Evolutionary conservation across 2,888 invertebrate species (phyloP).

Genomic region (Scaptodrosophila latifasciaeformis): DNA sequence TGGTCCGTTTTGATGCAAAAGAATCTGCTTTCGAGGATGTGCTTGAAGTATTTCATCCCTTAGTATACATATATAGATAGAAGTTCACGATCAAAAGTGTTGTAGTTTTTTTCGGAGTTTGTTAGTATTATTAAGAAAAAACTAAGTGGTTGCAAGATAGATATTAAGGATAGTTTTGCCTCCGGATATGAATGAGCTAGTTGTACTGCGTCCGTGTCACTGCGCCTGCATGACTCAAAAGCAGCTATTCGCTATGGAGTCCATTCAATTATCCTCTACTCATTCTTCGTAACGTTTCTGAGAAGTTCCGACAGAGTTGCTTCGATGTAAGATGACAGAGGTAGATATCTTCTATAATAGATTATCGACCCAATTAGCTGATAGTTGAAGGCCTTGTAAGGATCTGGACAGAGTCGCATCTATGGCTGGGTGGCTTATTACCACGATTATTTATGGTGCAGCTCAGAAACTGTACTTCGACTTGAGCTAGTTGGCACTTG

Average conservation of each 20-base stretch:
- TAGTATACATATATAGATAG: conserved; percentile 10
- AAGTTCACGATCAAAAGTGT: conserved; percentile 7
- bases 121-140: background rate
- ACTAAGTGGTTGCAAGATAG: background rate
- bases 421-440: background rate
- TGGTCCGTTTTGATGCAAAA: too few relatives aligned
- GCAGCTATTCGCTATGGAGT: background rate
- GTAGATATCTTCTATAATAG: background rate
- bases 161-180: too few relatives aligned
- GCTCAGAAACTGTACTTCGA: too few relatives aligned
- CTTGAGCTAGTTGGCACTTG: too few relatives aligned
- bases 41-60: conserved; percentile 5
- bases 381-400: too few relatives aligned
- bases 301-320: background rate
- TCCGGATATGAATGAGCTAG: too few relatives aligned
- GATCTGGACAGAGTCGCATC: too few relatives aligned
- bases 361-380: conserved; percentile 6
- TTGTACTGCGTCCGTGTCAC: background rate
- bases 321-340: background rate
- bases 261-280: background rate
- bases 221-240: background rate
- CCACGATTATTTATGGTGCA: background rate
- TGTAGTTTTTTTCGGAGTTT: too few relatives aligned
- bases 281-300: background rate
- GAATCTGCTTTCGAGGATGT: background rate